Conservation (phyloP, 2,888 invertebrate species). For the Andrena bicolor region DNA sequence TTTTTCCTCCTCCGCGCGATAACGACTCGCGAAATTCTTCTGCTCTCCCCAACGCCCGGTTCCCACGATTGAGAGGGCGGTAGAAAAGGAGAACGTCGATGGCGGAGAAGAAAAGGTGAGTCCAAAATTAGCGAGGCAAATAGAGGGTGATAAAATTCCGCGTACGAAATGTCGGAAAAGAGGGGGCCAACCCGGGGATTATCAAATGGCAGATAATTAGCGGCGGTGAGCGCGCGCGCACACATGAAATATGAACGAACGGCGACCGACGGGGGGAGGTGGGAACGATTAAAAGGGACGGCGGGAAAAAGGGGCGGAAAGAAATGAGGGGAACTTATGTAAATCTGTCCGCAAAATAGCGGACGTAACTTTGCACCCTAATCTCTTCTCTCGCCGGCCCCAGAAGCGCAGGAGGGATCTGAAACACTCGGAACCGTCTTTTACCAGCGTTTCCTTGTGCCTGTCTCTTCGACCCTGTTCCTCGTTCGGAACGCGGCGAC, state of each 20-base stretch:
- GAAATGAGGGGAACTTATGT: conserved; percentile 77
- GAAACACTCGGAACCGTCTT: conserved; percentile 63
- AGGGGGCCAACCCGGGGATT: conserved; percentile 30
- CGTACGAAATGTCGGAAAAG: conserved; percentile 23
- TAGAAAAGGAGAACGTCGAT: not conserved
- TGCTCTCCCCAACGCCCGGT: not conserved
- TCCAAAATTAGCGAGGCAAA: conserved; percentile 38
- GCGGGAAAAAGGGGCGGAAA: conserved; percentile 27
- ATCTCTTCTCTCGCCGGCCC: conserved; percentile 67
- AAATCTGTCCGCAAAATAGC: conserved; percentile 82
- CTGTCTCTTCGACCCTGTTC: not conserved
- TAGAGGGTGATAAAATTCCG: conserved; percentile 25
- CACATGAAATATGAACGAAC: conserved; percentile 55
- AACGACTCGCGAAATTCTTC: conserved; percentile 14
- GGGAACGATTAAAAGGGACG: conserved; percentile 29
- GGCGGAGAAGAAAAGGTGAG: conserved; percentile 21
- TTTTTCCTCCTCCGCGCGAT: conserved; percentile 6
- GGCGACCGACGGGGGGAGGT: not conserved
- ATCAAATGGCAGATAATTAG: conserved; percentile 61
- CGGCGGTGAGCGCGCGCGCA: conserved; percentile 2
- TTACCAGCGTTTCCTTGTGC: conserved; percentile 10
- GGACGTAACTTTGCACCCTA: conserved; percentile 80
- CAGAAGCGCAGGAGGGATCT: conserved; percentile 62
- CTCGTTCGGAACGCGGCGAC: conserved; percentile 10
- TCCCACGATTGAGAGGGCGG: not conserved